Evolutionary conservation across 1,140 invertebrate species (phyloP), one percentile per base, ranked within the genome.

Genomic region (Philopotamus ludificatus): DNA sequence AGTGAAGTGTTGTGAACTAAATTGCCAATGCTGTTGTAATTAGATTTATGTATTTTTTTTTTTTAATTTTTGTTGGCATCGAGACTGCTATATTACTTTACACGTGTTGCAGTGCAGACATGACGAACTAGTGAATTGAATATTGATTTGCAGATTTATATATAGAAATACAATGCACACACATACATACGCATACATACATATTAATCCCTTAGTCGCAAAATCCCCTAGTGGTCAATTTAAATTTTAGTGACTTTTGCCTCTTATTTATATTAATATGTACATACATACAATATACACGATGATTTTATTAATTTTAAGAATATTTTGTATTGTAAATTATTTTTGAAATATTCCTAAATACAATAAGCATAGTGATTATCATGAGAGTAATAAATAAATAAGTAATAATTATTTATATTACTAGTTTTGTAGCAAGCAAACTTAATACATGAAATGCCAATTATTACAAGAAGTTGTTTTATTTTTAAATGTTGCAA

Each of bases 321-420:
- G 62, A 53, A 54, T 34, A 55, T 63, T 61, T 61, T 62, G 28
- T 62, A 62, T 45, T 62, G 59, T 62, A 62, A 49, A 62, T 62
- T 62, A 62, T 62, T 63, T 63, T 63, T 57, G 22, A 63, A 63
- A 28, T 63, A 63, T 63, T 54, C 26, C 44, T 21, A 47, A 47
- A 47, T 47, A 20, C 18, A 34, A 34, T 34, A 57, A 34, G 41
- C 21, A 25, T 57, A 57, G 34, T 57, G 18, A 57, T 57, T 21
- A 57, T 57, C 41, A 15, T 39, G 41, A 55, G 28, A 55, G 22
- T 20, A 42, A 55, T 4, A 49, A 49, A 4, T 18, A 9, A 49
- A 15, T 18, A 39, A 60, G 21, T 60, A 26, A 25, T 49, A 26
- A 45, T 47, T 47, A 23, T 8, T 54, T 7, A 60, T 41, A 57